Conservation (phyloP, 2,797 vertebrate species). For the Melanotaenia boesemani region DNA sequence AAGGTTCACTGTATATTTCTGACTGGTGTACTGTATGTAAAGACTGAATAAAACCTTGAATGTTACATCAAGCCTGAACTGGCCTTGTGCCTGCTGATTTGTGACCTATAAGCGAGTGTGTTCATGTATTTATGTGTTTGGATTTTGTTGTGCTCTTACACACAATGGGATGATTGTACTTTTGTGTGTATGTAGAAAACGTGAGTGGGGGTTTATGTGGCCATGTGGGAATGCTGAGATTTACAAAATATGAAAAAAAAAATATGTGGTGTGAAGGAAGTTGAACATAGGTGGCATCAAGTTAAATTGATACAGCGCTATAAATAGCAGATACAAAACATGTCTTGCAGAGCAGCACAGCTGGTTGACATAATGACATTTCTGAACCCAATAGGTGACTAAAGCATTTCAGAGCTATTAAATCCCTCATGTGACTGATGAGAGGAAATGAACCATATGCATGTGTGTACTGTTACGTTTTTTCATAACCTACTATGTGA, state of each 20-base stretch:
- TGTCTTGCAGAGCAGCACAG: slow-evolving; percentile 50
- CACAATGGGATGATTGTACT: slow-evolving; percentile 16
- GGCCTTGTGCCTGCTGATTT: slow-evolving; percentile 57
- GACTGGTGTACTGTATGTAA: slow-evolving; percentile 87
- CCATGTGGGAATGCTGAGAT: slow-evolving; percentile 34
- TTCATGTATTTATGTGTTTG: not conserved
- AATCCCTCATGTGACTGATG: slow-evolving; percentile 56
- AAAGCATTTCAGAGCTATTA: slow-evolving; percentile 75
- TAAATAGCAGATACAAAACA: slow-evolving; percentile 44
- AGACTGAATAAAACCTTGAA: slow-evolving; percentile 87
- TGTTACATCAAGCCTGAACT: slow-evolving; percentile 75
- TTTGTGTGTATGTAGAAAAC: slow-evolving; percentile 26
- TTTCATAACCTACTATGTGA: slow-evolving; percentile 11
- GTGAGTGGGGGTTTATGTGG: slow-evolving; percentile 43
- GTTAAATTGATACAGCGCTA: slow-evolving; percentile 42
- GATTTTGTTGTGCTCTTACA: slow-evolving; percentile 8
- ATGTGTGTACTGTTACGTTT: slow-evolving; percentile 12
- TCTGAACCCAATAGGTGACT: slow-evolving; percentile 67
- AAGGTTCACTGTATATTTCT: slow-evolving; percentile 84
- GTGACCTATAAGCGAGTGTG: slow-evolving; percentile 30
- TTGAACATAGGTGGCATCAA: slow-evolving; percentile 30
- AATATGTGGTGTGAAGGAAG: slow-evolving; percentile 24
- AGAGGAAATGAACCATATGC: slow-evolving; percentile 19
- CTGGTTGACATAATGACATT: slow-evolving; percentile 60
- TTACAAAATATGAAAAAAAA: slow-evolving; percentile 1